Conservation (phyloP, 2,797 vertebrate species). For the Parambassis ranga region DNA sequence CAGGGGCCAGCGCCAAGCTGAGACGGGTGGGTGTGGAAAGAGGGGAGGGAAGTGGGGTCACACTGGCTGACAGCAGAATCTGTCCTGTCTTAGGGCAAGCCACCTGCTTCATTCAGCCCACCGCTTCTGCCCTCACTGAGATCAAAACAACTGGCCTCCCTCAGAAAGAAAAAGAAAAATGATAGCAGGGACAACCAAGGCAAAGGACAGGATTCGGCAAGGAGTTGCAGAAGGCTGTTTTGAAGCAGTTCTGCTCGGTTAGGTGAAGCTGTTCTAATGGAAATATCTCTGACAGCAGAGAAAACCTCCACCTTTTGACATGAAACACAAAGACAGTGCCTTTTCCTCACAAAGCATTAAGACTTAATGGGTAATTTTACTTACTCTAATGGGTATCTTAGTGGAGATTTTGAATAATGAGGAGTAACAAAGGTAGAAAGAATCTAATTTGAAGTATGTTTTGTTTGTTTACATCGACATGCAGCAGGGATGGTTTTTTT, state of each 20-base stretch:
- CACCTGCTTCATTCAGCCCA: conserved; percentile 61
- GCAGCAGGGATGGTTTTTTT: background rate
- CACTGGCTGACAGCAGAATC: conserved; percentile 38
- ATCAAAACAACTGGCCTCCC: conserved; percentile 2
- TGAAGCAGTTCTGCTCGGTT: background rate
- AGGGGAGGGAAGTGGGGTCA: conserved; percentile 20
- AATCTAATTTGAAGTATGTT: background rate
- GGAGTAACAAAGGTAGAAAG: background rate
- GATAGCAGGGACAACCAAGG: background rate
- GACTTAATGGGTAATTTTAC: conserved; percentile 3
- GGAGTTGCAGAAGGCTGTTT: background rate
- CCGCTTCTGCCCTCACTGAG: background rate
- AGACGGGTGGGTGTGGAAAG: conserved; percentile 34
- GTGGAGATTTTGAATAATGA: background rate
- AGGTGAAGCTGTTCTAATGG: background rate
- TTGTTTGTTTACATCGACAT: background rate
- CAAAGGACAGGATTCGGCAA: background rate
- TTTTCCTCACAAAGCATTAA: background rate
- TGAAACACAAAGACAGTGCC: background rate
- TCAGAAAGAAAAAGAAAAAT: background rate
- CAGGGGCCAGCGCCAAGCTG: conserved; percentile 43
- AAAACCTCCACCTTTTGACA: background rate
- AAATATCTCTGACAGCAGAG: background rate
- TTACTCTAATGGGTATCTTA: background rate
- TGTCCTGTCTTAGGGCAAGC: conserved; percentile 45